A percentile compares a stretch with the other conserved stretches of the same genome.
phyloP scores from a whole-genome alignment of 2,113 vertebrate species.

The Pseudonaja textilis region DNA sequence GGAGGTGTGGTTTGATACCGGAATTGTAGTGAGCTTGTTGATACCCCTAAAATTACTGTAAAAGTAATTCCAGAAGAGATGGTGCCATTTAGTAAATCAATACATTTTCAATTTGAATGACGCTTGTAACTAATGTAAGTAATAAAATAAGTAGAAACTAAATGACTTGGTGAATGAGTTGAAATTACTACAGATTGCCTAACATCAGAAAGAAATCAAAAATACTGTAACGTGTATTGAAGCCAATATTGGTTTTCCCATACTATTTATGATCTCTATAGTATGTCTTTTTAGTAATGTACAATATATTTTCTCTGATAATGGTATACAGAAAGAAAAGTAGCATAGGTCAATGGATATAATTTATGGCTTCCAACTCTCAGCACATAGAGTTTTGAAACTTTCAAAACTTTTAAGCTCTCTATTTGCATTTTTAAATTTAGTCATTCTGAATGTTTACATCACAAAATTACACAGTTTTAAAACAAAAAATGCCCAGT shows the following conservation, averaged over 20 bases:
- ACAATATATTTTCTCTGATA: background rate
- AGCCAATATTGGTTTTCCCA: background rate
- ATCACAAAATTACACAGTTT: background rate
- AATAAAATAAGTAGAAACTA: conserved; percentile 56
- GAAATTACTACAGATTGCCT: conserved; percentile 49
- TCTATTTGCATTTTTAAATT: background rate
- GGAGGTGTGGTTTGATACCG: conserved; percentile 49
- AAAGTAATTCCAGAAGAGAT: conserved; percentile 59
- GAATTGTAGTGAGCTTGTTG: conserved; percentile 57
- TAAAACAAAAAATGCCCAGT: background rate
- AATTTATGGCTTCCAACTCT: background rate
- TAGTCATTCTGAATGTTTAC: background rate
- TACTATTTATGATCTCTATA: background rate
- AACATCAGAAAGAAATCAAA: conserved; percentile 42
- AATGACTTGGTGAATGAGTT: conserved; percentile 45
- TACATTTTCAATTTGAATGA: conserved; percentile 25
- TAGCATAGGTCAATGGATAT: background rate
- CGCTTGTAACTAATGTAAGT: conserved; percentile 51
- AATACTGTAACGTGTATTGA: background rate
- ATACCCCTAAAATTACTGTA: conserved; percentile 56
- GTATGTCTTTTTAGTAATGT: background rate
- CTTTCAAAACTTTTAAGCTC: background rate
- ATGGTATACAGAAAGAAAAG: background rate
- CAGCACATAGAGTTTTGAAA: background rate
- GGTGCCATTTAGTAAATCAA: conserved; percentile 65